These are phyloP conservation scores for Lutjanus campechanus DNA, from an alignment of 2,797 vertebrate species.

Conservation along the genomic window DNA sequence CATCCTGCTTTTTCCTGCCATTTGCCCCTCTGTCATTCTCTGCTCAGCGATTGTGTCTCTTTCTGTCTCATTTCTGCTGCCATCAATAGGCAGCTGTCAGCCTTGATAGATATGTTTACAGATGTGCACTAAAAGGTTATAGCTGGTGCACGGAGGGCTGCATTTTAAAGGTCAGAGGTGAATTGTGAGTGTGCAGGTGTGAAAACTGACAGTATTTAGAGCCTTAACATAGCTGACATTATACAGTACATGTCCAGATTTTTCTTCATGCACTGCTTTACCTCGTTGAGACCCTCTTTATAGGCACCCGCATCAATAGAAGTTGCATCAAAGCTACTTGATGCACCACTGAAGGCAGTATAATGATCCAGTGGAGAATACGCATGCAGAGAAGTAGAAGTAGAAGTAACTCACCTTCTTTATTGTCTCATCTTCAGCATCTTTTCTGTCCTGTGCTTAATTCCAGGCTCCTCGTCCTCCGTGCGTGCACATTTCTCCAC, in stretches of 20 bases:
- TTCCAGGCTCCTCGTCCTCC: slow-evolving; percentile 54
- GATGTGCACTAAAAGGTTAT: slow-evolving; percentile 52
- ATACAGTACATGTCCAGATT: slow-evolving; percentile 15
- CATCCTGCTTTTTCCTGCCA: slow-evolving; percentile 14
- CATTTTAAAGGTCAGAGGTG: slow-evolving; percentile 63
- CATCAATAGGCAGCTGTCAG: slow-evolving; percentile 48
- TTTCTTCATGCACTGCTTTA: slow-evolving; percentile 33
- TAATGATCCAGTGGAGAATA: slow-evolving; percentile 24
- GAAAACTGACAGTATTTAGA: slow-evolving; percentile 26
- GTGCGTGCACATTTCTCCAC: slow-evolving; percentile 64
- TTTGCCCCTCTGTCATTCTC: slow-evolving; percentile 22
- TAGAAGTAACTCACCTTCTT: slow-evolving; percentile 71
- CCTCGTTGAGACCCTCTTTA: slow-evolving; percentile 3
- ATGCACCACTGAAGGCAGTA: neutral
- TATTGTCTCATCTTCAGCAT: slow-evolving; percentile 77
- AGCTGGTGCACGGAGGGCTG: slow-evolving; percentile 22
- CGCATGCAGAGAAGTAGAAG: slow-evolving; percentile 3
- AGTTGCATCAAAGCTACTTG: slow-evolving; percentile 16
- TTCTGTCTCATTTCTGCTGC: slow-evolving; percentile 47
- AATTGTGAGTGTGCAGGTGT: slow-evolving; percentile 37
- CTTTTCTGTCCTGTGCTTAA: slow-evolving; percentile 65
- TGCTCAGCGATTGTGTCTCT: slow-evolving; percentile 42
- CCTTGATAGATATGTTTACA: slow-evolving; percentile 57
- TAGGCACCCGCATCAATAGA: slow-evolving; percentile 26
- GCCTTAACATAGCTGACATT: slow-evolving; percentile 27